A percentile compares a stretch with the other conserved stretches of the same genome.
Evolutionary conservation across 2,888 invertebrate species (phyloP).

Genomic region (Ophion ventricosus): DNA sequence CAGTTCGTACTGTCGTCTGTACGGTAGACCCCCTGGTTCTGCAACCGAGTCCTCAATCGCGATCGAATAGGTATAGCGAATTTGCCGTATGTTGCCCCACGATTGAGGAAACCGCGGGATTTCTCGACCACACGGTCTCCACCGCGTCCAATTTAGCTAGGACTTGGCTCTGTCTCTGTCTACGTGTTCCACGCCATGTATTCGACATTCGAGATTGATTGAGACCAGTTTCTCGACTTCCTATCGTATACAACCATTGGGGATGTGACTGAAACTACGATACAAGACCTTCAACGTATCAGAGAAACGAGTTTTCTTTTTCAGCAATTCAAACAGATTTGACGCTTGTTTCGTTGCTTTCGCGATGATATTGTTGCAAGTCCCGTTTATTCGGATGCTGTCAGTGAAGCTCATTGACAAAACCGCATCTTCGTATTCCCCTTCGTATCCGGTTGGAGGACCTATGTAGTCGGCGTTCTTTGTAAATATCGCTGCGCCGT

Average conservation of each 20-base stretch:
- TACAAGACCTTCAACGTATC: not conserved
- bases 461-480: conserved; percentile 29
- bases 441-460: not conserved
- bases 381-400: not conserved
- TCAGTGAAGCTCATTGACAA: conserved; percentile 11
- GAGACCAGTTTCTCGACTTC: conserved; percentile 35
- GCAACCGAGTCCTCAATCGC: conserved; percentile 44
- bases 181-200: conserved; percentile 23
- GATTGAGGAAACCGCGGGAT: conserved; percentile 47
- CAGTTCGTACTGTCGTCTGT: conserved; percentile 18
- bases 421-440: not conserved
- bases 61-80: conserved; percentile 39
- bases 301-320: not conserved
- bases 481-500: conserved; percentile 18
- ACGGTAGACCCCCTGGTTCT: conserved; percentile 2
- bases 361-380: not conserved
- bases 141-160: conserved; percentile 39
- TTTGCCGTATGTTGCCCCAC: conserved; percentile 23
- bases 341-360: not conserved
- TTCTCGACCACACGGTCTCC: conserved; percentile 42
- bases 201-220: conserved; percentile 43
- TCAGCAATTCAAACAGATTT: not conserved
- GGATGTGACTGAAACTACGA: not conserved
- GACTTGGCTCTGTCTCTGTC: conserved; percentile 26
- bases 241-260: conserved; percentile 10